phyloP scores from a whole-genome alignment of 92 coral and sea anemone genomes.

The Porites divaricata region DNA sequence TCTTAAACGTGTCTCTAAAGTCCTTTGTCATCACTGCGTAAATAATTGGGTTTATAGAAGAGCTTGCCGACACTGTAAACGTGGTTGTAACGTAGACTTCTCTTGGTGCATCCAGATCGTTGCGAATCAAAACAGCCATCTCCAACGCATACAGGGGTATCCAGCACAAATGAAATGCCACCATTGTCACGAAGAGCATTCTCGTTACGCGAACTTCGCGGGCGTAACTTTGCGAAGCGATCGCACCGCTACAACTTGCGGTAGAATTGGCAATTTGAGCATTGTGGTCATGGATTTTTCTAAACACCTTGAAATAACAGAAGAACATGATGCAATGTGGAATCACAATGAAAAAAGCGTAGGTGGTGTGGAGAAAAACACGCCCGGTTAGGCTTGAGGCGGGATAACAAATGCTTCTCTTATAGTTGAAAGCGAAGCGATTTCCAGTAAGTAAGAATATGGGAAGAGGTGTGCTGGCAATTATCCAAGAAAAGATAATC shows the following conservation, averaged over 20 bases:
- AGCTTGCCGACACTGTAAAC: not conserved
- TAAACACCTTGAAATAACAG: not conserved
- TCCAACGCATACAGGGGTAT: not conserved
- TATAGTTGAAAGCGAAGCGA: not conserved
- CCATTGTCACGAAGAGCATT: not conserved
- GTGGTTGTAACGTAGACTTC: conserved; percentile 1
- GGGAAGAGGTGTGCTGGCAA: not conserved
- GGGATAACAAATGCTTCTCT: not conserved
- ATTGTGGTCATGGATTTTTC: not conserved
- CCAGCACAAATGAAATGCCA: not conserved
- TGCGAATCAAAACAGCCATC: not conserved
- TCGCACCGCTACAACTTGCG: not conserved
- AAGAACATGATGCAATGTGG: not conserved
- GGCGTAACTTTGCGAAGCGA: not conserved
- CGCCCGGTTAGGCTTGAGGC: not conserved
- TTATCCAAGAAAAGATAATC: not conserved
- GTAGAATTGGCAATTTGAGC: not conserved
- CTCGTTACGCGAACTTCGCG: not conserved
- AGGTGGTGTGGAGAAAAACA: not conserved
- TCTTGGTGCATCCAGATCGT: not conserved
- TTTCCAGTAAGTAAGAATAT: not conserved
- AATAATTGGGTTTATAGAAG: not conserved
- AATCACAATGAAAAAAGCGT: not conserved
- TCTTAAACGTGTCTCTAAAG: not conserved
- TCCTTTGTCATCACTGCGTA: not conserved